These are phyloP conservation scores for Limnephilus auricula DNA, from an alignment of 2,888 invertebrate genomes.

Conservation along the genomic window DNA sequence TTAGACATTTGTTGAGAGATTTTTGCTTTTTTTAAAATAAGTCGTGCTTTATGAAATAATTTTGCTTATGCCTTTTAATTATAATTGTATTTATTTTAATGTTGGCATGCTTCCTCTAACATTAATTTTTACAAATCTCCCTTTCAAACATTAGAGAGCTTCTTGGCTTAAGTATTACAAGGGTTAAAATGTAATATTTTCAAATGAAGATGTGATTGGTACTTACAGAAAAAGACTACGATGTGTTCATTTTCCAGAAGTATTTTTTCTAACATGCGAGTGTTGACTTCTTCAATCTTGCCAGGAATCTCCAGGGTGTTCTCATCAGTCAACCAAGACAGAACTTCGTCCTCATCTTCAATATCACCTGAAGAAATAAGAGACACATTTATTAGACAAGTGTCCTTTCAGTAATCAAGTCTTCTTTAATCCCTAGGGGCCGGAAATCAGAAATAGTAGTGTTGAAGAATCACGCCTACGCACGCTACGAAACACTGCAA, in stretches of 20 bases:
- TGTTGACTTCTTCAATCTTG: constrained; percentile 94
- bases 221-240: constrained; percentile 95
- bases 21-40: too few relatives aligned
- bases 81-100: too few relatives aligned
- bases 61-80: too few relatives aligned
- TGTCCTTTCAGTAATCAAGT: background rate
- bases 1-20: too few relatives aligned
- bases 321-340: constrained; percentile 94
- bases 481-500: too few relatives aligned
- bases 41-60: too few relatives aligned
- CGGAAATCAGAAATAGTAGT: too few relatives aligned
- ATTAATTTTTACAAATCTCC: too few relatives aligned
- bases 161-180: too few relatives aligned
- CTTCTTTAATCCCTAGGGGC: background rate
- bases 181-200: background rate
- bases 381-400: background rate
- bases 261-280: constrained; percentile 93
- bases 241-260: constrained; percentile 91
- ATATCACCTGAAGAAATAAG: constrained; percentile 81
- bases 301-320: constrained; percentile 94
- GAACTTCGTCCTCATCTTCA: constrained; percentile 93
- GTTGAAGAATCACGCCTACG: too few relatives aligned
- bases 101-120: too few relatives aligned
- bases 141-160: too few relatives aligned
- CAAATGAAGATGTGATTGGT: background rate